Conservation (phyloP, 2,113 vertebrate species). For the Agapornis roseicollis region DNA sequence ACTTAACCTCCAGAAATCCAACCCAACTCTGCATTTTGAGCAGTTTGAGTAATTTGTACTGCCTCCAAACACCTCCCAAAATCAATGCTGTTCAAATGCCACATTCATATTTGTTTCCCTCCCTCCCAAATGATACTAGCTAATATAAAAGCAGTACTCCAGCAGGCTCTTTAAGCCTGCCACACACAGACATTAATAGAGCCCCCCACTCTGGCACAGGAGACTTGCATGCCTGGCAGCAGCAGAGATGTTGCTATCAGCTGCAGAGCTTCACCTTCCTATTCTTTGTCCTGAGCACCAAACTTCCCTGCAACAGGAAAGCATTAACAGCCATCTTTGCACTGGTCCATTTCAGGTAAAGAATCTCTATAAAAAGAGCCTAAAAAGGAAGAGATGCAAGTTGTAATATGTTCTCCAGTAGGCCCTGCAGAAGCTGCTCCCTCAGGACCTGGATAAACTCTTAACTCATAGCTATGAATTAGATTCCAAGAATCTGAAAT, state of each 20-base stretch:
- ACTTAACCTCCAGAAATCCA: neutral
- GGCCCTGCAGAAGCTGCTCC: neutral
- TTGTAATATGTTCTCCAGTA: neutral
- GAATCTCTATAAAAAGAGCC: neutral
- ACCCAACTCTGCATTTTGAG: neutral
- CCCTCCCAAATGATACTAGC: neutral
- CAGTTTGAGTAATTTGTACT: neutral
- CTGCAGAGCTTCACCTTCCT: neutral
- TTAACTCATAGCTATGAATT: constrained; percentile 25
- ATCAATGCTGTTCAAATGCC: neutral
- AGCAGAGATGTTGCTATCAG: neutral
- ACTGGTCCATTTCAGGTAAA: neutral
- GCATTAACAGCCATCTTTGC: neutral
- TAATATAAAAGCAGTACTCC: neutral
- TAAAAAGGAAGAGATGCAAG: constrained; percentile 22
- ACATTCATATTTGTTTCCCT: neutral
- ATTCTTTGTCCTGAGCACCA: neutral
- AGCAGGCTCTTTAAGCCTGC: neutral
- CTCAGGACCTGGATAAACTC: neutral
- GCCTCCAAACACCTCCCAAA: neutral
- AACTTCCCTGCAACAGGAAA: neutral
- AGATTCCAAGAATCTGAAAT: constrained; percentile 46
- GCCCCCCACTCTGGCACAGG: neutral
- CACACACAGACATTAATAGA: neutral
- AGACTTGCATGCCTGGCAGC: neutral